These are phyloP conservation scores for Cheilosia grossa DNA, from an alignment of 2,888 invertebrate species.

Conservation along the genomic window DNA sequence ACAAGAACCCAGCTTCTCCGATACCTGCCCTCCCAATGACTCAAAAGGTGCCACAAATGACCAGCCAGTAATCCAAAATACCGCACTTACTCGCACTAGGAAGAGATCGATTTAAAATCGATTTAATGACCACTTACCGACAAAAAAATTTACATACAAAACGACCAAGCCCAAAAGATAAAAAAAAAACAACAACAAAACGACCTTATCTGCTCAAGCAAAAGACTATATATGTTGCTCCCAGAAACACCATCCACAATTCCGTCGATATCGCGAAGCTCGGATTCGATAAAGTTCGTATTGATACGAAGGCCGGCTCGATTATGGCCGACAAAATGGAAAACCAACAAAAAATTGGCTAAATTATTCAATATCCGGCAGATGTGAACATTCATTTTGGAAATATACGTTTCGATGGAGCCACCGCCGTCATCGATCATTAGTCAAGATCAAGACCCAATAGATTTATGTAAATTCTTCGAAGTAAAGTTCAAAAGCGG, in stretches of 20 bases:
- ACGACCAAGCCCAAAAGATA: not conserved
- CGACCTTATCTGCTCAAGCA: constrained; percentile 18
- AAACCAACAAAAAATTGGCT: not conserved
- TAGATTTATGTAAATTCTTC: constrained; percentile 20
- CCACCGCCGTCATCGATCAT: constrained; percentile 16
- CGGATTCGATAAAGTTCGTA: not conserved
- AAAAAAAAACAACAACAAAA: constrained; percentile 1
- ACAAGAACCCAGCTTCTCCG: not conserved
- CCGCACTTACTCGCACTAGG: constrained; percentile 26
- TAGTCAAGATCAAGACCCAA: constrained; percentile 50
- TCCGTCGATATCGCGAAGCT: constrained; percentile 1
- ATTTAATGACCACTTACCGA: constrained; percentile 16
- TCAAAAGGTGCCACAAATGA: constrained; percentile 8
- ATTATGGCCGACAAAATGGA: constrained; percentile 10
- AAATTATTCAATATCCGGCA: constrained; percentile 58
- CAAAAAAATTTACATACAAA: not conserved
- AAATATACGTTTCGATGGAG: not conserved
- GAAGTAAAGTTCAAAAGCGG: constrained; percentile 16
- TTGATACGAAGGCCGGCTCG: constrained; percentile 45
- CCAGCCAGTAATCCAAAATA: constrained; percentile 3
- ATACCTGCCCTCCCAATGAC: not conserved
- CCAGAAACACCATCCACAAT: not conserved
- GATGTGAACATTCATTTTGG: constrained; percentile 21
- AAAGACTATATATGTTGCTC: not conserved
- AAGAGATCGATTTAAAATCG: constrained; percentile 27